phyloP scores from a whole-genome alignment of 2,888 invertebrate species.

The Drosophila anceps region DNA sequence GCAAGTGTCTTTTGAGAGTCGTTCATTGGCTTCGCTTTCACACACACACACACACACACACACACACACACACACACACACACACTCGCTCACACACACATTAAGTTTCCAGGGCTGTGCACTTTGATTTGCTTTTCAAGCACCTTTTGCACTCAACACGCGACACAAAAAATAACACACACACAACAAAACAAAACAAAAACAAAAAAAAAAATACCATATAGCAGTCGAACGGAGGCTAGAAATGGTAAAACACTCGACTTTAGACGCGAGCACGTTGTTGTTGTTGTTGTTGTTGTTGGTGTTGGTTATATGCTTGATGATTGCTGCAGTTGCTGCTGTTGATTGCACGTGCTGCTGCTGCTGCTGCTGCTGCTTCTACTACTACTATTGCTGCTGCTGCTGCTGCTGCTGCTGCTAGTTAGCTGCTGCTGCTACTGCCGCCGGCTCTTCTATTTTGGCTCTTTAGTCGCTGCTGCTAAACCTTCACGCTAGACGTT shows the following conservation, averaged over 20 bases:
- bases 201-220: slow-evolving; percentile 43
- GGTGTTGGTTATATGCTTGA: slow-evolving; percentile 11
- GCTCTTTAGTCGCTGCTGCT: slow-evolving; percentile 48
- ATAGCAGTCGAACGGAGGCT: slow-evolving; percentile 26
- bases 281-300: slow-evolving; percentile 11
- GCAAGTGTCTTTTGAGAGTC: slow-evolving; percentile 13
- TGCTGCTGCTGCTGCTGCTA: slow-evolving; percentile 32
- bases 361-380: slow-evolving; percentile 18
- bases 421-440: slow-evolving; percentile 37
- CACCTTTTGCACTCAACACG: slow-evolving; percentile 54
- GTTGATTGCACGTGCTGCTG: slow-evolving; percentile 49
- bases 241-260: slow-evolving; percentile 33
- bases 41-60: slow-evolving; percentile 4
- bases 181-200: slow-evolving; percentile 27
- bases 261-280: slow-evolving; percentile 36
- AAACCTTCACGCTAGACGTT: slow-evolving; percentile 76
- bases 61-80: slow-evolving; percentile 1
- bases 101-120: slow-evolving; percentile 52
- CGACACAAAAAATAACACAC: slow-evolving; percentile 43
- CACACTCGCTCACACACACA: slow-evolving; percentile 8
- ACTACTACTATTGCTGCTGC: slow-evolving; percentile 22
- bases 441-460: slow-evolving; percentile 27
- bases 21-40: slow-evolving; percentile 1
- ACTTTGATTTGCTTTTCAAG: slow-evolving; percentile 61
- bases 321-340: slow-evolving; percentile 29